These are phyloP conservation scores for Sebastes hopkinsi DNA, from an alignment of 2,797 vertebrate species.

Conservation along the genomic window DNA sequence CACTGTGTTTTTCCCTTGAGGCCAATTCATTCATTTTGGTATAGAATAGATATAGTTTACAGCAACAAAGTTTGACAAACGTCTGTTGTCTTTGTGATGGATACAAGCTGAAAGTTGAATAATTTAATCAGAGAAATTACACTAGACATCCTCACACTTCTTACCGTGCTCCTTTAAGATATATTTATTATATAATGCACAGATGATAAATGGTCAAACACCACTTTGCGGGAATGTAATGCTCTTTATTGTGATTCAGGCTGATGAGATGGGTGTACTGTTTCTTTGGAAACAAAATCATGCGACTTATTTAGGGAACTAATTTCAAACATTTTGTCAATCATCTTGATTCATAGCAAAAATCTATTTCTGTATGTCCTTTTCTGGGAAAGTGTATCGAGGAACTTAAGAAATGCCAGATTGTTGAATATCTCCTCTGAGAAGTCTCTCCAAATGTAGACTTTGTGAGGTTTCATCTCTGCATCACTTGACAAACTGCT, in stretches of 20 bases:
- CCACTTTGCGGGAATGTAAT: not conserved
- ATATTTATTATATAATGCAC: not conserved
- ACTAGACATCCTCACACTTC: not conserved
- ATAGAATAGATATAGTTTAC: not conserved
- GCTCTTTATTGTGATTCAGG: slow-evolving; percentile 4
- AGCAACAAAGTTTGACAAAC: not conserved
- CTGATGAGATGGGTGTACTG: not conserved
- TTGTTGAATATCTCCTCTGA: slow-evolving; percentile 21
- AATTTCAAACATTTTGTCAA: slow-evolving; percentile 31
- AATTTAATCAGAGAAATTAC: not conserved
- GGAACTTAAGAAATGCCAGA: slow-evolving; percentile 26
- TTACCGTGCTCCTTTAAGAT: not conserved
- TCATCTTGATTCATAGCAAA: slow-evolving; percentile 36
- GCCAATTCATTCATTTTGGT: not conserved
- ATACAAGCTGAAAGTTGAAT: slow-evolving; percentile 2
- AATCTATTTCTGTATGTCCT: slow-evolving; percentile 25
- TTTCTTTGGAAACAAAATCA: slow-evolving; percentile 1
- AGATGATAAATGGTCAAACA: slow-evolving; percentile 7
- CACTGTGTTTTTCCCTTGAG: not conserved
- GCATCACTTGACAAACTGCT: slow-evolving; percentile 50
- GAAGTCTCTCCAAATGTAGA: slow-evolving; percentile 35
- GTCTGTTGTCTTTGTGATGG: not conserved
- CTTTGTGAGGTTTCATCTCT: slow-evolving; percentile 33
- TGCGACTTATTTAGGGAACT: slow-evolving; percentile 7
- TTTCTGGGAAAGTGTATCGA: slow-evolving; percentile 17